phyloP scores from a whole-genome alignment of 2,113 vertebrate genomes.

The Atrichornis clamosus region DNA sequence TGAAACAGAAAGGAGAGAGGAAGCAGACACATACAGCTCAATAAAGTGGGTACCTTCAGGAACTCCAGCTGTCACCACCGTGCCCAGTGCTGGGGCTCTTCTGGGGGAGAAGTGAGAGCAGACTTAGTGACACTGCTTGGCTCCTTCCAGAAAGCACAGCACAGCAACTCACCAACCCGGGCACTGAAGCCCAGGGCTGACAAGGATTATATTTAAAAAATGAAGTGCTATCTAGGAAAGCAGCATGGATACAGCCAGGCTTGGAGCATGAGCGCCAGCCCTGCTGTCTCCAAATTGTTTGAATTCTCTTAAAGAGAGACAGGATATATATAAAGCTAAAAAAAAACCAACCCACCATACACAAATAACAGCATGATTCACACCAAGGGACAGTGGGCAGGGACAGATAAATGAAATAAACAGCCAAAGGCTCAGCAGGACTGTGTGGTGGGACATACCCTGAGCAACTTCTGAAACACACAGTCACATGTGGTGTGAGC shows the following conservation, averaged over 20 bases:
- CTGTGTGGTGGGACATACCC: neutral
- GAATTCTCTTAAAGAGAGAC: neutral
- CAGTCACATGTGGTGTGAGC: fast-evolving
- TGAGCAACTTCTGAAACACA: neutral
- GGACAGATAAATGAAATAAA: neutral
- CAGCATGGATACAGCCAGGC: neutral
- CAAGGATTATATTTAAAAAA: neutral
- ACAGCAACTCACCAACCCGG: neutral
- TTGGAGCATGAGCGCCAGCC: neutral
- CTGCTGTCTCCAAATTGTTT: neutral
- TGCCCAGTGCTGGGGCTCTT: neutral
- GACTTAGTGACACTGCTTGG: neutral
- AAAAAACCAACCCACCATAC: neutral
- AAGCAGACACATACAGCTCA: neutral
- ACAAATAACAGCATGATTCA: conserved; percentile 45
- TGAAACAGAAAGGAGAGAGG: neutral
- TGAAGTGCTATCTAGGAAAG: neutral
- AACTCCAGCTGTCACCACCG: neutral
- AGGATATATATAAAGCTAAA: neutral
- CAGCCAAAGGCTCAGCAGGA: neutral
- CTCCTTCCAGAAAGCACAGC: neutral
- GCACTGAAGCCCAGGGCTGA: neutral
- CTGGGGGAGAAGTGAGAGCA: neutral
- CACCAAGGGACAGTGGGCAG: conserved; percentile 22
- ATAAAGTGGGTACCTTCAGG: neutral